Conservation (phyloP, 2,113 vertebrate genomes). For the Hucho hucho region DNA sequence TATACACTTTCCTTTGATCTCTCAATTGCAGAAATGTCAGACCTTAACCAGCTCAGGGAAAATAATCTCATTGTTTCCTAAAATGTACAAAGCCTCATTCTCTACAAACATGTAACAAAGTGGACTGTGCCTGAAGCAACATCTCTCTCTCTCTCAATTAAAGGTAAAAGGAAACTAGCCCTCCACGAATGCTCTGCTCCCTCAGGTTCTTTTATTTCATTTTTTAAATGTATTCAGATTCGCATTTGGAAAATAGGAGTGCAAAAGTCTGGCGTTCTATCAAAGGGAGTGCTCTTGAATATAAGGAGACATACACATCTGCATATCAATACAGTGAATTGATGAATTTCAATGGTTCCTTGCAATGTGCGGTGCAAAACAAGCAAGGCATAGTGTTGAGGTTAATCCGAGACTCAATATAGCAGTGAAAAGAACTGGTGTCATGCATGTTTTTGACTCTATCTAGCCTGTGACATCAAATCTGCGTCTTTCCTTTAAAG, state of each 20-base stretch:
- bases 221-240: slow-evolving; percentile 45
- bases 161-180: slow-evolving; percentile 19
- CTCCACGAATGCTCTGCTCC: slow-evolving; percentile 31
- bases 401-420: slow-evolving; percentile 10
- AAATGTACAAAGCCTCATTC: slow-evolving; percentile 52
- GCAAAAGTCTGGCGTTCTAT: slow-evolving; percentile 36
- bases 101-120: slow-evolving; percentile 44
- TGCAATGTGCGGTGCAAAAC: slow-evolving; percentile 17
- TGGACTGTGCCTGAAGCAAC: slow-evolving; percentile 48
- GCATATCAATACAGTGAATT: slow-evolving; percentile 37
- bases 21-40: slow-evolving; percentile 51
- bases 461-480: no score
- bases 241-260: slow-evolving; percentile 23
- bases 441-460: neutral
- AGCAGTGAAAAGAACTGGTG: neutral
- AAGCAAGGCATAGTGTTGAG: neutral
- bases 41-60: slow-evolving; percentile 41
- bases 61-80: slow-evolving; percentile 35
- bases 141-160: slow-evolving; percentile 22
- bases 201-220: slow-evolving; percentile 31
- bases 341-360: slow-evolving; percentile 26
- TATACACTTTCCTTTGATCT: slow-evolving; percentile 63
- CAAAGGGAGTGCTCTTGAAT: slow-evolving; percentile 31
- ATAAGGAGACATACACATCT: slow-evolving; percentile 32
- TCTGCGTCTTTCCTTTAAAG: no score